A percentile compares a stretch with the other conserved stretches of the same genome.
phyloP scores from a whole-genome alignment of 2,113 vertebrate species.

The Sphyrna mokarran region DNA sequence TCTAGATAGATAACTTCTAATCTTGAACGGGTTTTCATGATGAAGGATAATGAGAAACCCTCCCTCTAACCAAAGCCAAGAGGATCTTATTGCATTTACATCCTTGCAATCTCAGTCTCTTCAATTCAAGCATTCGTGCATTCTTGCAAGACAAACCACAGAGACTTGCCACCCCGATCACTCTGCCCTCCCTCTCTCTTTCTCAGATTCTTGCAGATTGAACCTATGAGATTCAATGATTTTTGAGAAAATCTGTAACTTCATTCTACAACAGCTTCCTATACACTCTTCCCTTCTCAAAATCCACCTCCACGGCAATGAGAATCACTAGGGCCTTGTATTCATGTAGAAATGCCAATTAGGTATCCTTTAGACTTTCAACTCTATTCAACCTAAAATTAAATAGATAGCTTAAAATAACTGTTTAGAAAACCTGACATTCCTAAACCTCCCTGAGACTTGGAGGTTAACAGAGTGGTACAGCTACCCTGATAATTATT shows the following conservation, averaged over 20 bases:
- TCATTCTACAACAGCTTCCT: no score
- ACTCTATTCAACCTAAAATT: neutral
- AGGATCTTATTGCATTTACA: neutral
- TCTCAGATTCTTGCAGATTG: no score
- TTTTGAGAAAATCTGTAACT: no score
- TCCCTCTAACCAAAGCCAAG: neutral
- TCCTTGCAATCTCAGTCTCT: neutral
- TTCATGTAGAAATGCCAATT: neutral
- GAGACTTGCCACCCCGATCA: neutral
- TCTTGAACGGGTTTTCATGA: neutral
- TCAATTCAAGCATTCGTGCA: neutral
- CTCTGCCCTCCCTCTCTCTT: no score
- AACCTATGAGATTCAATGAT: no score
- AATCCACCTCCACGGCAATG: neutral
- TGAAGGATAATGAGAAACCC: neutral
- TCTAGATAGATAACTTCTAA: neutral
- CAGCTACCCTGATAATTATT: neutral
- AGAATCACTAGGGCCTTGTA: neutral
- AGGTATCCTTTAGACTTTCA: neutral
- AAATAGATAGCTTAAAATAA: neutral
- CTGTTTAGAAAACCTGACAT: neutral
- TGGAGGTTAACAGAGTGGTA: neutral
- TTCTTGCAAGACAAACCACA: neutral
- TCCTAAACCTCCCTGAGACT: neutral
- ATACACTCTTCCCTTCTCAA: neutral